Conservation (phyloP, 92 coral and sea anemone genomes). For the Micromussa lordhowensis region DNA sequence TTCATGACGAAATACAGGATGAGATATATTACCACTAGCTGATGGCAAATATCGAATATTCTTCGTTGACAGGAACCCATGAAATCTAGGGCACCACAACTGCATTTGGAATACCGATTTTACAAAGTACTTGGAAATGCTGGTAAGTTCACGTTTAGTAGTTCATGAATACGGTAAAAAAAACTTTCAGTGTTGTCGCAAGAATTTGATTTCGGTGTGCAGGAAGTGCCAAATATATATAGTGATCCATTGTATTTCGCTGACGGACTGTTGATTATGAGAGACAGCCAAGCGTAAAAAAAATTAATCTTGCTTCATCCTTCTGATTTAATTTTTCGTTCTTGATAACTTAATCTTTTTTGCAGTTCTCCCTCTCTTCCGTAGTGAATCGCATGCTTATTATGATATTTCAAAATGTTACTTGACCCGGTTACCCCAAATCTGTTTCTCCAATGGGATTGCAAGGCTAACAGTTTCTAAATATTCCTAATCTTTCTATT, state of each 20-base stretch:
- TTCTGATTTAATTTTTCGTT: not conserved
- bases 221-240: constrained; percentile 42
- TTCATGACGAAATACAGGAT: constrained; percentile 17
- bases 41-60: constrained; percentile 28
- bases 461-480: not conserved
- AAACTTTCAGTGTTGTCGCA: constrained; percentile 13
- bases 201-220: constrained; percentile 35
- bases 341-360: not conserved
- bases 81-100: constrained; percentile 99
- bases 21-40: constrained; percentile 20
- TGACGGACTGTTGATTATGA: constrained; percentile 33
- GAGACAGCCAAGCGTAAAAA: constrained; percentile 21
- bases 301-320: not conserved
- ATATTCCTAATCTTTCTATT: constrained; percentile 19
- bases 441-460: constrained; percentile 19
- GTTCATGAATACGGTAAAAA: constrained; percentile 2
- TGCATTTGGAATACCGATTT: constrained; percentile 96
- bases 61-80: constrained; percentile 86
- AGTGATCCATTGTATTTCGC: constrained; percentile 42
- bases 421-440: constrained; percentile 22
- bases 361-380: not conserved
- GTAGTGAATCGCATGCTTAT: constrained; percentile 22
- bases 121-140: constrained; percentile 96
- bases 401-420: constrained; percentile 38
- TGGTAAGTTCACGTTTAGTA: constrained; percentile 65